Conservation (phyloP, 2,113 vertebrate genomes). For the Saiga tatarica region DNA sequence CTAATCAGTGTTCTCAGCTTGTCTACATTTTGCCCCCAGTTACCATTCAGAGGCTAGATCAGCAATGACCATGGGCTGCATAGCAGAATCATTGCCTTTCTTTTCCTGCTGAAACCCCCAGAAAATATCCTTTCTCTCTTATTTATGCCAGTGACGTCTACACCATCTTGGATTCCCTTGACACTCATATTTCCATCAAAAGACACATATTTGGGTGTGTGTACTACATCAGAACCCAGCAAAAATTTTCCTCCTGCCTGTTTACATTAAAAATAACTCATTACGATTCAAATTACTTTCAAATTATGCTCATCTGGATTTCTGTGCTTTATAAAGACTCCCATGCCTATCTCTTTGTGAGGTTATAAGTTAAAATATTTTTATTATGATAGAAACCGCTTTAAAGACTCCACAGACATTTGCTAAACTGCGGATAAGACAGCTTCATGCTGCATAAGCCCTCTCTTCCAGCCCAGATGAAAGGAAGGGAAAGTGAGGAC, state of each 20-base stretch:
- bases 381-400: conserved; percentile 63
- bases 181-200: background rate
- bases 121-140: background rate
- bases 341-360: conserved; percentile 65
- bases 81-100: rapidly evolving
- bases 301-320: conserved; percentile 73
- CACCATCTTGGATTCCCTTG: background rate
- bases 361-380: conserved; percentile 74
- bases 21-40: background rate
- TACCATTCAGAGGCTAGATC: background rate
- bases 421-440: conserved; percentile 40
- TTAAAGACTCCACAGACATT: conserved; percentile 53
- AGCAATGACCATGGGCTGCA: rapidly evolving
- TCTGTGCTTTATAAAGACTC: conserved; percentile 64
- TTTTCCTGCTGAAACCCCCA: background rate
- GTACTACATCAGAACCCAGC: background rate
- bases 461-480: background rate
- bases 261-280: conserved; percentile 67
- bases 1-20: background rate
- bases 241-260: conserved; percentile 54
- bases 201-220: background rate
- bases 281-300: conserved; percentile 72
- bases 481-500: background rate
- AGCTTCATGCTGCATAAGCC: background rate
- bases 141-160: rapidly evolving